Evolutionary conservation across 2,888 invertebrate species (phyloP).

Genomic region (Gymnoscelis rufifasciata): DNA sequence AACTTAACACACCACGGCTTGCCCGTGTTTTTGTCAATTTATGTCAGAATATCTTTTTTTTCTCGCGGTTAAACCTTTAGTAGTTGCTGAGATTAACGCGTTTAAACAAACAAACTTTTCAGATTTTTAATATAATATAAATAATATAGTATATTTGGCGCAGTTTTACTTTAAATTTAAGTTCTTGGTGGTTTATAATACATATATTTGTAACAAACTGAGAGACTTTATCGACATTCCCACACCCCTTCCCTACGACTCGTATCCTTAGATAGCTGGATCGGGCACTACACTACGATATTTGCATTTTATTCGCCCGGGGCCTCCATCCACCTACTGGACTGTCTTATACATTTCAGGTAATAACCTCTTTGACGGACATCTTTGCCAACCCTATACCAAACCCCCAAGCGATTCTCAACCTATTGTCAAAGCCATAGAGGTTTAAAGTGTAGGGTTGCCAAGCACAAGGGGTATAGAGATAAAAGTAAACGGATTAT

Average conservation of each 20-base stretch:
- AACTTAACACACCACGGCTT: no score
- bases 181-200: no score
- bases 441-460: slow-evolving; percentile 33
- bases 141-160: no score
- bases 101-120: no score
- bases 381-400: slow-evolving; percentile 29
- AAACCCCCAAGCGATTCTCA: slow-evolving; percentile 10
- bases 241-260: slow-evolving; percentile 31
- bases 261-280: slow-evolving; percentile 39
- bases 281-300: slow-evolving; percentile 54
- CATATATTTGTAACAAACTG: no score
- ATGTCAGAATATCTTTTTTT: no score
- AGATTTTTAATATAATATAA: no score
- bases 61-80: no score
- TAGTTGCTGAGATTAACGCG: no score
- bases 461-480: slow-evolving; percentile 58
- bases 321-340: slow-evolving; percentile 43
- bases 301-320: slow-evolving; percentile 73
- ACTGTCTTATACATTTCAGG: slow-evolving; percentile 70
- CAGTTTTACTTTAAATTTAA: no score
- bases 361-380: slow-evolving; percentile 76
- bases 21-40: no score
- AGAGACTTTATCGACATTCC: not conserved
- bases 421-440: slow-evolving; percentile 19
- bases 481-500: slow-evolving; percentile 78